Evolutionary conservation across 2,888 invertebrate species (phyloP).

Genomic region (Orchestes rusci): DNA sequence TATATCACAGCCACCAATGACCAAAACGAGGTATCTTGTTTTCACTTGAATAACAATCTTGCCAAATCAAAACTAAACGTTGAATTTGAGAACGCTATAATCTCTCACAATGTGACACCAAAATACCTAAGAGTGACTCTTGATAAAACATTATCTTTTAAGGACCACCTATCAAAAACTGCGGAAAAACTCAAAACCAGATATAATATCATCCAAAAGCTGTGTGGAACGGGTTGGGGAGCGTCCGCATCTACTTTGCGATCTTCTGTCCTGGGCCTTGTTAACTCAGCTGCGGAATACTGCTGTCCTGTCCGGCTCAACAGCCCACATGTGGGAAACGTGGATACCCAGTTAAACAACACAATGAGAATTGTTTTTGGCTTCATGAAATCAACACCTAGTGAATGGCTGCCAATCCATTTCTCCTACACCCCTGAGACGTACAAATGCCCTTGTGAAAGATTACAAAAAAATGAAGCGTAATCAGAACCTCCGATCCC

Average conservation of each 20-base stretch:
- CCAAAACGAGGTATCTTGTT: too few species aligned
- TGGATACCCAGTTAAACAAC: too few species aligned
- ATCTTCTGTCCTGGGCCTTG: not conserved
- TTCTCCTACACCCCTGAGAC: not conserved
- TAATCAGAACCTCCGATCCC: not conserved
- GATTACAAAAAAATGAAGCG: not conserved
- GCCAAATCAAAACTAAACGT: too few species aligned
- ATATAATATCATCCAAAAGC: too few species aligned
- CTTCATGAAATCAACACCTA: not conserved
- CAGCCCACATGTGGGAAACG: not conserved
- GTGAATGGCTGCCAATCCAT: not conserved
- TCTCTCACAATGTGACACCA: too few species aligned
- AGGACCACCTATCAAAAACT: too few species aligned
- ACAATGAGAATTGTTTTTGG: not conserved
- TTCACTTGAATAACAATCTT: too few species aligned
- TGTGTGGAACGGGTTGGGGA: too few species aligned
- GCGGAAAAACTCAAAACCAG: not conserved
- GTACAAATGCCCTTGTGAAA: not conserved
- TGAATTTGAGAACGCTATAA: too few species aligned
- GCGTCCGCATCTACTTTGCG: not conserved
- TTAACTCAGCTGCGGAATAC: not conserved
- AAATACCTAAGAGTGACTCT: too few species aligned
- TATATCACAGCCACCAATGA: too few species aligned
- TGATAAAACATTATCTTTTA: too few species aligned
- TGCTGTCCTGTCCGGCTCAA: not conserved